Percentiles rank a stretch among this genome's conserved stretches.
Evolutionary conservation across 2,113 vertebrate genomes (phyloP).

Genomic region (Arvicanthis niloticus): DNA sequence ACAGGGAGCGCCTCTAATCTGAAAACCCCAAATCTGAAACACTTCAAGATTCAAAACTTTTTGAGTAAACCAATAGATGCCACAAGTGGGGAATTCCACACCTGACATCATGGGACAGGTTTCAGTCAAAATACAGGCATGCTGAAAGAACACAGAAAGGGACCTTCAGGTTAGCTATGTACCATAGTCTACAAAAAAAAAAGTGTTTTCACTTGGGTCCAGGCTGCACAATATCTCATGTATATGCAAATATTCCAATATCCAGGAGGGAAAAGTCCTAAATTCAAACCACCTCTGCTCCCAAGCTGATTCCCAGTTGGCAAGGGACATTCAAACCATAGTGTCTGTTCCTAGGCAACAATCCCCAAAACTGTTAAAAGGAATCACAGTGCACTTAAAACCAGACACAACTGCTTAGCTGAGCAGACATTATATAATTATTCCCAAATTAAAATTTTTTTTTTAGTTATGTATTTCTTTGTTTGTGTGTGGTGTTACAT

Average conservation of each 20-base stretch:
- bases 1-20: neutral
- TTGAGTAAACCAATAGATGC: neutral
- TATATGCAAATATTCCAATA: neutral
- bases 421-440: neutral
- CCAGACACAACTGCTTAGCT: neutral
- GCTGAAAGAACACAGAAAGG: accelerated
- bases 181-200: neutral
- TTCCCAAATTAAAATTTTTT: neutral
- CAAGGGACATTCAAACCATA: neutral
- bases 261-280: neutral
- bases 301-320: neutral
- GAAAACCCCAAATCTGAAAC: neutral
- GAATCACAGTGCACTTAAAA: neutral
- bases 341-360: neutral
- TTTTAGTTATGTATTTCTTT: neutral
- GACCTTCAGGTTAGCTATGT: neutral
- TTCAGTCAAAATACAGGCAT: neutral
- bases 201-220: neutral
- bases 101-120: neutral
- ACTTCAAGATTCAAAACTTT: neutral
- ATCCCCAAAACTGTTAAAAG: neutral
- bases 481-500: neutral
- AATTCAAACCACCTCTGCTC: neutral
- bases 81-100: neutral
- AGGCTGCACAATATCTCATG: too few relatives aligned